Evolutionary conservation across 2,113 vertebrate species (phyloP), one percentile per base, ranked within the genome.

Genomic region (Zosterops japonicus): DNA sequence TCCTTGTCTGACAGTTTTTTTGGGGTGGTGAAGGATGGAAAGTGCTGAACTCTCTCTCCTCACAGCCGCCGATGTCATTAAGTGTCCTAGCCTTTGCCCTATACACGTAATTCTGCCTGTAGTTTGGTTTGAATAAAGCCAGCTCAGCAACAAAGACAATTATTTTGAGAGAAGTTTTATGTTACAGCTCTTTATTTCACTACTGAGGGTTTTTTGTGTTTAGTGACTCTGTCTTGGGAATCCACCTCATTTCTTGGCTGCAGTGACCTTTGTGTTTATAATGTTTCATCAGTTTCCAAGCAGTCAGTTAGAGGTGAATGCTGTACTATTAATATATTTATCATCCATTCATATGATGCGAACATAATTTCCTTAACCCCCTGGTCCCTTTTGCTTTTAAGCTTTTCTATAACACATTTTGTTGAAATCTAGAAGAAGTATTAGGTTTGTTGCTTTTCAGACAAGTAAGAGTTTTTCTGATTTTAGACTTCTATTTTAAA

Each of bases 121-220:
- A 72, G n/a, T 50, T 87, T 68, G 84, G 42, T 86, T 69, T 71
- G 49, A 96, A 68, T 76, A 94, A 84, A 95, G 83, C 49, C 67
- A 95, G 53, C 72, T 95, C 93, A 95, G 91, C 94, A 91, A 12
- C 61, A 60, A 65, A 75, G 82, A 71, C 68, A 84, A 89, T 94
- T 96, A 83, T 90, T 94, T 83, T 82, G 82, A 91, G 70, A 61
- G n/a, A 82, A 83, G 76, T 86, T 95, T 72, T 52, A 72, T 92
- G 83, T 78, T 87, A 67, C 24, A 36, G 31, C 29, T 94, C 41
- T 94, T 94, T 88, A 91, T 95, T 94, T 93, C 92, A 77, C 90
- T 91, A 55, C 78, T 44, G 91, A 91, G 91, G 15, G 20, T 60
- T 85, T 14, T 77, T 72, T 84, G 28, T 90, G 93, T 94, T 89